Evolutionary conservation across 2,888 invertebrate genomes (phyloP).

Genomic region (Cephus runcator): DNA sequence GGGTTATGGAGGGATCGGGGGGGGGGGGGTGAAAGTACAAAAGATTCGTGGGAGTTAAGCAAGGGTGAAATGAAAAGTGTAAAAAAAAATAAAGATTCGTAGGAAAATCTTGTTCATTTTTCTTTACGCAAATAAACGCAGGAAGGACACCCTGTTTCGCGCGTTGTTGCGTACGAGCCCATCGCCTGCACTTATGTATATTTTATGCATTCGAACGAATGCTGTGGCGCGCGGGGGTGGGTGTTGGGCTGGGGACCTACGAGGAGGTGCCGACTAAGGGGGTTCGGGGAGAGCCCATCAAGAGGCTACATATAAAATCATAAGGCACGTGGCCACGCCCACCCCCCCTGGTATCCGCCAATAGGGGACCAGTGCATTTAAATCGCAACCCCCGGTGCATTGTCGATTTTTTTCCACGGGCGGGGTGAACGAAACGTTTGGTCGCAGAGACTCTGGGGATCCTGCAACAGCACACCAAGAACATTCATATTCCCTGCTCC

Average conservation of each 20-base stretch:
- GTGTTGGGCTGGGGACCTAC: conserved; percentile 11
- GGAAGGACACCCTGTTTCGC: conserved; percentile 24
- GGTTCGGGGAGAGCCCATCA: conserved; percentile 44
- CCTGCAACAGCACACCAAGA: conserved; percentile 24
- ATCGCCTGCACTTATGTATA: conserved; percentile 24
- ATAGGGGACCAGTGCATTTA: conserved; percentile 58
- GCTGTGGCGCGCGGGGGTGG: conserved; percentile 22
- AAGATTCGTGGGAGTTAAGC: not conserved
- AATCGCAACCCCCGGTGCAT: conserved; percentile 62
- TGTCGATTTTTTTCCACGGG: conserved; percentile 51
- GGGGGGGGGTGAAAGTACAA: not conserved
- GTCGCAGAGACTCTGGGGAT: conserved; percentile 11
- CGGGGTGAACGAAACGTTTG: conserved; percentile 41
- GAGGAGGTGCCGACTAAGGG: conserved; percentile 25
- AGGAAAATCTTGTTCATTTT: conserved; percentile 54
- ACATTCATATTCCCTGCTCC: conserved; percentile 38
- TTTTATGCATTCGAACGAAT: conserved; percentile 49
- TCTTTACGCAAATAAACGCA: conserved; percentile 17
- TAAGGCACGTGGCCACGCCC: conserved; percentile 62
- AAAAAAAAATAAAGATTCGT: conserved; percentile 1
- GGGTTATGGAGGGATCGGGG: not conserved
- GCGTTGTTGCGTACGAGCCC: not conserved
- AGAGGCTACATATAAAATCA: conserved; percentile 62
- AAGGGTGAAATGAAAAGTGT: conserved; percentile 26
- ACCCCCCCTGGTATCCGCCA: conserved; percentile 57